Percentiles rank a stretch among this genome's conserved stretches.
Evolutionary conservation across 2,113 vertebrate species (phyloP).

Genomic region (Scatophagus argus): DNA sequence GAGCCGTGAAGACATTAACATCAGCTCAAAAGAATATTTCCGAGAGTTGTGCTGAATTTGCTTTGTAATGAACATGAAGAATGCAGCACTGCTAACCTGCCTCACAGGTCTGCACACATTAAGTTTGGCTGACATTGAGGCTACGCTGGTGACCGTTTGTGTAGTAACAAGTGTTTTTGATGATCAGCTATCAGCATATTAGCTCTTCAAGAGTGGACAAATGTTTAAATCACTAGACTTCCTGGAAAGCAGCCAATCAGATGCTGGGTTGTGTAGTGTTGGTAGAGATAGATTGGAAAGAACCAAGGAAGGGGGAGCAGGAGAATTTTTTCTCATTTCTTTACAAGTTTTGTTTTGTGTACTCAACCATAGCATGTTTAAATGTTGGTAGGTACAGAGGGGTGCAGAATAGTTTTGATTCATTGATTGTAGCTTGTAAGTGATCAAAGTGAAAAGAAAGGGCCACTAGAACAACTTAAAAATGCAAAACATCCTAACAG

Average conservation of each 20-base stretch:
- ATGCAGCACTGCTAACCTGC: neutral
- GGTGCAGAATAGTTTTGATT: neutral
- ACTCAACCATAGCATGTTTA: neutral
- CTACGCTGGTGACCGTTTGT: neutral
- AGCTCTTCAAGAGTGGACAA: neutral
- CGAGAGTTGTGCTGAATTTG: neutral
- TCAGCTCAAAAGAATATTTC: neutral
- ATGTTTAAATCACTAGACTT: conserved; percentile 3
- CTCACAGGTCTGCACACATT: neutral
- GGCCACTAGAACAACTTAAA: neutral
- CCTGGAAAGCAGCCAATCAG: conserved; percentile 4
- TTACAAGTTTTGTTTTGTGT: neutral
- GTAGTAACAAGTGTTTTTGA: neutral
- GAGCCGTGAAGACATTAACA: conserved; percentile 1
- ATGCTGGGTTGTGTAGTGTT: too few species aligned
- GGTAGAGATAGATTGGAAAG: too few species aligned
- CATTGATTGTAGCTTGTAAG: neutral
- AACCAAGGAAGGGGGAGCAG: neutral
- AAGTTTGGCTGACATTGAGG: neutral
- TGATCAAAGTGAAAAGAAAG: neutral
- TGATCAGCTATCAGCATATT: neutral
- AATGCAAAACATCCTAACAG: neutral
- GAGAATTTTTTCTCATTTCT: neutral
- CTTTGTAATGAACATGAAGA: neutral
- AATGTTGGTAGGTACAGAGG: neutral